These are phyloP conservation scores for Labeo calbasu DNA, from an alignment of 2,797 vertebrate genomes.

Conservation along the genomic window DNA sequence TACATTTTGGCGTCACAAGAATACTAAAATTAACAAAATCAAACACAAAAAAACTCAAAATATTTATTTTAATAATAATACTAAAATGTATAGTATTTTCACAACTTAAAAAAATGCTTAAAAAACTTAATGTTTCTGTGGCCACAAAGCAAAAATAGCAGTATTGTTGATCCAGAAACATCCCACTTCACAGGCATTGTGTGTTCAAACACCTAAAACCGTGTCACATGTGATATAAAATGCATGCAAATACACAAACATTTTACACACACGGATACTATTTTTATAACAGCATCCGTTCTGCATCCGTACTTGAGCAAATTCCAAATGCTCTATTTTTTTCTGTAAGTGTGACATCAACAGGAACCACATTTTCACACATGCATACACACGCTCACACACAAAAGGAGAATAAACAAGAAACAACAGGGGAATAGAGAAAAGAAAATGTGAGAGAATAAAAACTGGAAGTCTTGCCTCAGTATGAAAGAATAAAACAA, in stretches of 20 bases:
- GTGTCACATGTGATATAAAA: conserved; percentile 39
- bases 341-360: conserved; percentile 27
- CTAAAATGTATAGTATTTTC: background rate
- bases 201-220: conserved; percentile 48
- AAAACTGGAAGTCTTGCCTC: conserved; percentile 33
- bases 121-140: background rate
- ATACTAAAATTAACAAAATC: background rate
- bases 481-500: conserved; percentile 34
- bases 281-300: conserved; percentile 8
- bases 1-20: background rate
- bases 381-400: conserved; percentile 5
- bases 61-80: background rate
- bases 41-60: background rate
- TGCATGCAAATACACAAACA: conserved; percentile 23
- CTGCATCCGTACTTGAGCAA: conserved; percentile 2
- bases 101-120: no score
- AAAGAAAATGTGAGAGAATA: conserved; percentile 12
- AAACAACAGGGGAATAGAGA: conserved; percentile 39
- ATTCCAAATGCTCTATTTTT: conserved; percentile 4
- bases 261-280: background rate
- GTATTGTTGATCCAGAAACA: conserved; percentile 1
- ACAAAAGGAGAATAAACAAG: conserved; percentile 31
- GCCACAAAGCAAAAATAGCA: background rate
- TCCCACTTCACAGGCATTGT: background rate
- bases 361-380: conserved; percentile 32